These are phyloP conservation scores for Tringa solitaria DNA, from an alignment of 2,113 vertebrate genomes.

Conservation along the genomic window DNA sequence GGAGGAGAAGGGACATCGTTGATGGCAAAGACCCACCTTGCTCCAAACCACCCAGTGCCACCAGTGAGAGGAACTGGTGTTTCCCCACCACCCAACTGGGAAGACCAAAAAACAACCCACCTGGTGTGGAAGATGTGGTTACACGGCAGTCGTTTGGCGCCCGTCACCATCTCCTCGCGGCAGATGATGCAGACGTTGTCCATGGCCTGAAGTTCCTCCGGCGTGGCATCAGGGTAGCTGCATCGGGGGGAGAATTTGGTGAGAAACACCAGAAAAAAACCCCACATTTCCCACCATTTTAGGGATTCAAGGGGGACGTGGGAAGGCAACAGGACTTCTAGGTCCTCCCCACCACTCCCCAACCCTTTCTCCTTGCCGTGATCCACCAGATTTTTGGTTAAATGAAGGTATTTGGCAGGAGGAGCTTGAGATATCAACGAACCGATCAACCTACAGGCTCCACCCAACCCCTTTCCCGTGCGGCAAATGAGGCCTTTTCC, in stretches of 20 bases:
- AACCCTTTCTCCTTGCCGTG: no score
- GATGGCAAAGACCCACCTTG: no score
- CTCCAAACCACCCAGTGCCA: not conserved
- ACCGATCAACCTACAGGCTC: accelerated
- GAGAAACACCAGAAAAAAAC: not conserved
- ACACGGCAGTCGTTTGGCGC: slow-evolving; percentile 93
- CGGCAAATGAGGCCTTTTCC: not conserved
- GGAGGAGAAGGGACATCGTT: accelerated
- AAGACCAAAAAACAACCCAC: slow-evolving; percentile 33
- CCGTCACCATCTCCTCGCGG: slow-evolving; percentile 95
- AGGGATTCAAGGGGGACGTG: accelerated
- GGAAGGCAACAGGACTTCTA: not conserved
- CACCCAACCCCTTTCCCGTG: accelerated
- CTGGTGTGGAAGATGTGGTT: slow-evolving; percentile 99
- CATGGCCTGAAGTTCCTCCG: slow-evolving; percentile 89
- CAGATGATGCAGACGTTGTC: slow-evolving; percentile 98
- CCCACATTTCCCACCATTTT: not conserved
- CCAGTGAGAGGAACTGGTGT: no score
- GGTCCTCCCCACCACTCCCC: accelerated
- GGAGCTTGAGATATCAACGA: accelerated
- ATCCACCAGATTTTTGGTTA: not conserved
- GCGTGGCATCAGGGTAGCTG: slow-evolving; percentile 94
- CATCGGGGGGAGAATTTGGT: not conserved
- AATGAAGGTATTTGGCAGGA: not conserved
- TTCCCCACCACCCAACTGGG: not conserved